phyloP scores from a whole-genome alignment of 2,888 invertebrate species.

The Schrankia costaestrigalis region DNA sequence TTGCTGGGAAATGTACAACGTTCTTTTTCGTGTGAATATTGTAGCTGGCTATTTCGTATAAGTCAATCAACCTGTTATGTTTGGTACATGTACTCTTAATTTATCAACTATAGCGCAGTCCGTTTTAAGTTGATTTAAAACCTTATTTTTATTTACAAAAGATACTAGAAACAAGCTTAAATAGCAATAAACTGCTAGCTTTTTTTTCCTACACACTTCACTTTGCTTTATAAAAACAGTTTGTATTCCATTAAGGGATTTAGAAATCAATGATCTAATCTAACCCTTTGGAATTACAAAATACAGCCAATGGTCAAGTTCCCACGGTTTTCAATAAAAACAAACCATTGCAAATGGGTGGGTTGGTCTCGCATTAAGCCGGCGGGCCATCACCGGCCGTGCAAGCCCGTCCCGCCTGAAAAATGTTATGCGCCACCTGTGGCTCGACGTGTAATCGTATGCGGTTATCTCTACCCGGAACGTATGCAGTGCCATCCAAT shows the following conservation, averaged over 20 bases:
- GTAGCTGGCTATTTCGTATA: not conserved
- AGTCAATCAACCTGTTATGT: not conserved
- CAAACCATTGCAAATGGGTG: slow-evolving; percentile 61
- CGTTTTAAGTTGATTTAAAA: no score
- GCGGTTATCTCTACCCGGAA: slow-evolving; percentile 71
- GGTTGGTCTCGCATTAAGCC: slow-evolving; percentile 66
- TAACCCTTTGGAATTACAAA: slow-evolving; percentile 36
- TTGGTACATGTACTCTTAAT: no score
- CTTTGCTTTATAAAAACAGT: no score
- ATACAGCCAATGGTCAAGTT: slow-evolving; percentile 35
- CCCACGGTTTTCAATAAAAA: slow-evolving; percentile 70
- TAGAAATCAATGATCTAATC: slow-evolving; percentile 12
- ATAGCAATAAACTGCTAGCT: no score
- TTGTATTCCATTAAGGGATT: not conserved
- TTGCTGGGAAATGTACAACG: slow-evolving; percentile 5
- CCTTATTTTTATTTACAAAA: no score
- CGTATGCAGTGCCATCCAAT: slow-evolving; percentile 55
- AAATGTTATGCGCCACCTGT: slow-evolving; percentile 81
- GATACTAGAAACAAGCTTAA: no score
- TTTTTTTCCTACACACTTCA: no score
- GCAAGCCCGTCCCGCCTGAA: slow-evolving; percentile 63
- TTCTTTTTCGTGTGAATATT: slow-evolving; percentile 3
- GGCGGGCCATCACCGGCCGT: slow-evolving; percentile 41
- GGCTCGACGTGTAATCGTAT: slow-evolving; percentile 74
- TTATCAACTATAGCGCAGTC: no score